These are phyloP conservation scores for Etheostoma spectabile DNA, from an alignment of 2,113 vertebrate genomes.

Conservation along the genomic window DNA sequence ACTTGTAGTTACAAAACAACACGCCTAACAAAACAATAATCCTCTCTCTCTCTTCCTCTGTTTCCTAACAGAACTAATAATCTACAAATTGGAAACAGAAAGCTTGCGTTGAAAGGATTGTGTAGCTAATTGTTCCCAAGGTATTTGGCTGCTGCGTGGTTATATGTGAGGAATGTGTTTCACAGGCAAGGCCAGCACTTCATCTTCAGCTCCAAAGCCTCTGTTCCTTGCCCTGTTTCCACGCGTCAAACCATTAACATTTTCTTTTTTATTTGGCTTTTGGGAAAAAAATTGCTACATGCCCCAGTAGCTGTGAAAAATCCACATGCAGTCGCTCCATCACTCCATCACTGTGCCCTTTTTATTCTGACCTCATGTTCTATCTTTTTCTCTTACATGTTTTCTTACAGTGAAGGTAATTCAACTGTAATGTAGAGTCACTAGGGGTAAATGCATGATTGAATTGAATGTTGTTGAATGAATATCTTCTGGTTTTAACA, in stretches of 20 bases:
- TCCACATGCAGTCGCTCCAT: slow-evolving; percentile 40
- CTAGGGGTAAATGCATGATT: not conserved
- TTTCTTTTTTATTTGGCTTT: slow-evolving; percentile 2
- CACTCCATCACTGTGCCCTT: slow-evolving; percentile 11
- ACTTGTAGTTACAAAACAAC: slow-evolving; percentile 11
- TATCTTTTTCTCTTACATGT: not conserved
- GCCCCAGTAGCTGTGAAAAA: not conserved
- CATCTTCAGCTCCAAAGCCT: slow-evolving; percentile 15
- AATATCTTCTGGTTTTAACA: not conserved
- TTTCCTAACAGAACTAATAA: slow-evolving; percentile 45
- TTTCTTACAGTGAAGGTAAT: not conserved
- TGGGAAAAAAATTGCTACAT: slow-evolving; percentile 3
- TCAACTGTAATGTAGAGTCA: not conserved
- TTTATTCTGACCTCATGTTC: not conserved
- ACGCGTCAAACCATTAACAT: slow-evolving; percentile 21
- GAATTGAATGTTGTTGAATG: not conserved
- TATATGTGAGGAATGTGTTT: slow-evolving; percentile 51
- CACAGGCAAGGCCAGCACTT: slow-evolving; percentile 13
- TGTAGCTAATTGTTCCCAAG: slow-evolving; percentile 72
- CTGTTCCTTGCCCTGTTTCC: not conserved
- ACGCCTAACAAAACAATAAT: slow-evolving; percentile 38
- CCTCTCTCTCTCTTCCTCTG: not conserved
- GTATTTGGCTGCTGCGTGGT: slow-evolving; percentile 31
- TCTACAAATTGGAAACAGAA: slow-evolving; percentile 60
- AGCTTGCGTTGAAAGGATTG: slow-evolving; percentile 36